Evolutionary conservation across 2,888 invertebrate genomes (phyloP), one percentile per base, ranked within the genome.

Genomic region (Drosophila tripunctata): DNA sequence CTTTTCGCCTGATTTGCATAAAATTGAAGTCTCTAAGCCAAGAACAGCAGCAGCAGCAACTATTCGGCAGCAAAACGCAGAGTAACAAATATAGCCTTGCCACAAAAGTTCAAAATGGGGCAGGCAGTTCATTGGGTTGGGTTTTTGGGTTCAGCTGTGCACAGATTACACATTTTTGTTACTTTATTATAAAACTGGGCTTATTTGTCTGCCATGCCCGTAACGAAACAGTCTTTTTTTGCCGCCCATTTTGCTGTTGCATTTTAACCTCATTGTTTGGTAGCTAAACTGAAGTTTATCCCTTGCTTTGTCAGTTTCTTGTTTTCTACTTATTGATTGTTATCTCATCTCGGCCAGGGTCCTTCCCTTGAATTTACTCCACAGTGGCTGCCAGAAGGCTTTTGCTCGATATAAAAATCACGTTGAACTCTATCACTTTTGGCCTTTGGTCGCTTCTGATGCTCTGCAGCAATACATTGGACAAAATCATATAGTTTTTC

Each of bases 101-200:
- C 51, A 64, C 41, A 61, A 61, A 56, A 77, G 84, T 83, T 81
- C 70, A 71, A n/a, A n/a, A 38, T 55, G 58, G 83, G 86, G 52
- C 86, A 86, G 86, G 52, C 86, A 86, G 80, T 73, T 83, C 67
- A 83, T 64, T 48, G 63, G 67, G 60, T 38, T 44, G 56, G 21
- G 2, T 3, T 50, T 15, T 31, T 31, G 56, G 33, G 38, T 41
- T 52, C 47, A 48, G 58, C 22, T 55, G 43, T 44, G 75, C 58
- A 60, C 56, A 78, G 61, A 67, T 58, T 67, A 66, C 51, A 71
- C 71, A 80, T 84, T 81, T 87, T 80, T 83, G 84, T 84, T 77
- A 80, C 87, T 81, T 83, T 83, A 83, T 84, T 80, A 83, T 84
- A 75, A 79, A 83, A 71, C 81, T 71, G 71, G 71, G 68, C 81